phyloP scores from a whole-genome alignment of 2,888 invertebrate genomes.

The Phlogophora meticulosa region DNA sequence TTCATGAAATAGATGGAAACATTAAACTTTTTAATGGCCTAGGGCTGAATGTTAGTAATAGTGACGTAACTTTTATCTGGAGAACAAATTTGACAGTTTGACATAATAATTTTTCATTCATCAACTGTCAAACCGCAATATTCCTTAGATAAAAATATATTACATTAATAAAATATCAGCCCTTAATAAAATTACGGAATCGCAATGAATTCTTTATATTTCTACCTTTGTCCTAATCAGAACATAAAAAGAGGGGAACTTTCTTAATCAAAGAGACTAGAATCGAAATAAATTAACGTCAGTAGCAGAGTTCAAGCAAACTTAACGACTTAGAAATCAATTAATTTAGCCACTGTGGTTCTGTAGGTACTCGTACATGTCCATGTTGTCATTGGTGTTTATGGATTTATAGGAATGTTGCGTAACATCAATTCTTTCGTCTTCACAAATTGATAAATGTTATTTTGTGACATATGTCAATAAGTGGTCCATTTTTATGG shows the following conservation, averaged over 20 bases:
- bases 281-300: conserved; percentile 68
- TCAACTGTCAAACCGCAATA: too few species aligned
- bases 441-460: neutral
- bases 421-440: neutral
- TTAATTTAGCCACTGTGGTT: conserved; percentile 35
- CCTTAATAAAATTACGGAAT: conserved; percentile 28
- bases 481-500: too few species aligned
- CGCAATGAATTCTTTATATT: conserved; percentile 34
- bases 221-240: conserved; percentile 32
- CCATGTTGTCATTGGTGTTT: conserved; percentile 14
- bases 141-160: too few species aligned
- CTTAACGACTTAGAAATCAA: conserved; percentile 51
- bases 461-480: neutral
- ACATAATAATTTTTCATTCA: too few species aligned
- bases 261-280: conserved; percentile 64
- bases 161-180: too few species aligned
- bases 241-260: conserved; percentile 60
- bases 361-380: neutral
- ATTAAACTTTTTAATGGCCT: conserved; percentile 30
- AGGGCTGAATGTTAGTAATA: too few species aligned
- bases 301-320: conserved; percentile 62
- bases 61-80: too few species aligned
- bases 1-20: conserved; percentile 10
- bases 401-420: conserved; percentile 3
- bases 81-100: too few species aligned